phyloP scores from a whole-genome alignment of 1,140 invertebrate genomes.

The Drosophila eugracilis region DNA sequence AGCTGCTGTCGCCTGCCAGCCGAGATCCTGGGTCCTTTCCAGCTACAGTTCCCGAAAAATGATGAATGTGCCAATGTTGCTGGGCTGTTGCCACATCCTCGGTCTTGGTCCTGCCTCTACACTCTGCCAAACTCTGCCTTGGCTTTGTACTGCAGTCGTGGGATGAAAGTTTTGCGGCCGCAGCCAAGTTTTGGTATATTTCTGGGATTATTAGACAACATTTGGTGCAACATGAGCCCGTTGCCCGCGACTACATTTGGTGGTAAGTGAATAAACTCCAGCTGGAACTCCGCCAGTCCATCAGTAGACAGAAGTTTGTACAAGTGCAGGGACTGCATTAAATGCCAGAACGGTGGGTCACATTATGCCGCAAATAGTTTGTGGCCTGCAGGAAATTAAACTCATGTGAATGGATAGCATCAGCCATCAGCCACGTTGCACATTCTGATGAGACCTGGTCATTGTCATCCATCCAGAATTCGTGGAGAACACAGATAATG shows the following conservation, averaged over 20 bases:
- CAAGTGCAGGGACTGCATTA: conserved; percentile 46
- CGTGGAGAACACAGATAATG: conserved; percentile 41
- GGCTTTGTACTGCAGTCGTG: conserved; percentile 28
- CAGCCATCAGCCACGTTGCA: conserved; percentile 20
- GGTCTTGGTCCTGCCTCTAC: conserved; percentile 49
- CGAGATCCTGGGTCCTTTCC: conserved; percentile 28
- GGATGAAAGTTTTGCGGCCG: conserved; percentile 66
- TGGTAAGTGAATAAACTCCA: conserved; percentile 11
- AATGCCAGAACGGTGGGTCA: conserved; percentile 31
- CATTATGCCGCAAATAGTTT: conserved; percentile 63
- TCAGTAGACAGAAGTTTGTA: conserved; percentile 56
- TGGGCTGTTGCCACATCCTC: conserved; percentile 54
- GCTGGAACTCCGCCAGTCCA: conserved; percentile 35
- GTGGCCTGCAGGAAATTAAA: conserved; percentile 75
- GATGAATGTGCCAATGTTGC: conserved; percentile 80
- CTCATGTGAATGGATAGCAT: conserved; percentile 53
- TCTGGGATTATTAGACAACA: conserved; percentile 71
- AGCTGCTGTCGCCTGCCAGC: conserved; percentile 53
- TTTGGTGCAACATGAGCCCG: conserved; percentile 63
- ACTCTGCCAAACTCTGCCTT: conserved; percentile 68
- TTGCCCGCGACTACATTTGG: conserved; percentile 19
- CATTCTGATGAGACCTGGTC: conserved; percentile 62
- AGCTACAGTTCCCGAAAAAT: conserved; percentile 57
- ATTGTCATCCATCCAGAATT: conserved; percentile 38
- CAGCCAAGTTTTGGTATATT: conserved; percentile 53